Evolutionary conservation across 2,113 vertebrate species (phyloP), one percentile per base, ranked within the genome.

Genomic region (Nymphicus hollandicus): DNA sequence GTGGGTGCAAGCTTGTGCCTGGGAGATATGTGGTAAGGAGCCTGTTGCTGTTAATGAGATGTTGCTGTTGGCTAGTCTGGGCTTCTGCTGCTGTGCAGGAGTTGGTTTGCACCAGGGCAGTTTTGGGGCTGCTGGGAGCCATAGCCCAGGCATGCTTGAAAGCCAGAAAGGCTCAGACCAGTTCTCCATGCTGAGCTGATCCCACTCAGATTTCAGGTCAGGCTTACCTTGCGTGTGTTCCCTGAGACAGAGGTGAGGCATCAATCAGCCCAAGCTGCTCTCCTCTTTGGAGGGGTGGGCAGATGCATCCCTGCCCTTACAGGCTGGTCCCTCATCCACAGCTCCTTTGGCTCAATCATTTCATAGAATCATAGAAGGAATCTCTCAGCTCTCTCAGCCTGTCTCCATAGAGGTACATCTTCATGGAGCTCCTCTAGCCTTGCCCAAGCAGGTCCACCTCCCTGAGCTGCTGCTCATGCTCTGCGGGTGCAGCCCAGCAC

Each of bases 21-120:
- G 73, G 93, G 41, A 93, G 65, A 89, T n/a, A 39, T 3, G 9
- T 94, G 95, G 79, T 52, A 0, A 66, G 71, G 68, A 84, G 89
- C 94, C 93, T 91, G 13, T 28, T 76, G 74, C 58, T 81, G 83
- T 88, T 91, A 71, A 92, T 88, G 81, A 88, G 80, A 61, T 43
- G 53, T 56, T 88, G 86, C 86, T 91, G 68, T 68, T 71, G 76
- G 74, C 74, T 81, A 41, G 74, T 35, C 83, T 28, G 55, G 55
- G 86, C 43, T 93, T 80, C 71, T 74, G 76, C 83, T 91, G 83
- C 92, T 92, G 14, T 46, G 63, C 73, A 78, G 65, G 81, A 81
- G 87, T 95, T 76, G 37, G 52, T 86, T 61, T 52, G 84, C 73
- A 69, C 56, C 13, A 8, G 55, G 10, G 29, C 29, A 69, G 22